Conservation (phyloP, 2,888 invertebrate species). For the Sarcophaga variegata region DNA sequence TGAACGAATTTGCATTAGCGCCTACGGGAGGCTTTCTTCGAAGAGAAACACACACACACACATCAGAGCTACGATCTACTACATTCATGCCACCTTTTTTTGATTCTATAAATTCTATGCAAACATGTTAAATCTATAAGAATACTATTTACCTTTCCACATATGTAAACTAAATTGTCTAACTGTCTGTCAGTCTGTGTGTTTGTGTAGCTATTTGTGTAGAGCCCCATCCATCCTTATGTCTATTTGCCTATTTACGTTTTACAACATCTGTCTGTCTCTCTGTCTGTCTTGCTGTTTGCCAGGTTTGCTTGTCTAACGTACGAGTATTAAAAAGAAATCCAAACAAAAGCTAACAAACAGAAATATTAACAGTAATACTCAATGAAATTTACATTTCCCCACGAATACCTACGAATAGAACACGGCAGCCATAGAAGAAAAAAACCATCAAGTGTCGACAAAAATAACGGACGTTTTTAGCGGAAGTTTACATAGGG, state of each 20-base stretch:
- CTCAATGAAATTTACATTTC: slow-evolving; percentile 65
- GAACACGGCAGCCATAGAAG: neutral
- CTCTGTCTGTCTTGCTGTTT: neutral
- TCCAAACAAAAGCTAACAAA: neutral
- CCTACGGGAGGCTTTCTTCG: neutral
- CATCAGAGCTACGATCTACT: neutral
- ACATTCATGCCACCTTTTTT: slow-evolving; percentile 37
- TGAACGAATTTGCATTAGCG: neutral
- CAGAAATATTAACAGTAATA: slow-evolving; percentile 61
- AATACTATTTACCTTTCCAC: slow-evolving; percentile 35
- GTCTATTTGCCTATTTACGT: slow-evolving; percentile 11
- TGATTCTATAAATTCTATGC: slow-evolving; percentile 2
- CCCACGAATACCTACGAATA: slow-evolving; percentile 16
- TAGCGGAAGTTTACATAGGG: slow-evolving; percentile 48
- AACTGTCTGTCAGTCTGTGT: neutral
- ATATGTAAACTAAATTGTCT: slow-evolving; percentile 2
- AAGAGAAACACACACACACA: neutral
- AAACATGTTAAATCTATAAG: slow-evolving; percentile 28
- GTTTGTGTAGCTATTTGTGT: neutral
- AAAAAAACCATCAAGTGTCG: slow-evolving; percentile 14
- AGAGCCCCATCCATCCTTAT: neutral
- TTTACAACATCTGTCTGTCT: slow-evolving; percentile 31
- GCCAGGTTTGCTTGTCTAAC: too few relatives aligned
- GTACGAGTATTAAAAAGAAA: neutral
- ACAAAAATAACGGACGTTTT: slow-evolving; percentile 50